A percentile compares a stretch with the other conserved stretches of the same genome.
These are phyloP conservation scores for Diachasma alloeum DNA, from an alignment of 1,140 invertebrate genomes.

Conservation along the genomic window DNA sequence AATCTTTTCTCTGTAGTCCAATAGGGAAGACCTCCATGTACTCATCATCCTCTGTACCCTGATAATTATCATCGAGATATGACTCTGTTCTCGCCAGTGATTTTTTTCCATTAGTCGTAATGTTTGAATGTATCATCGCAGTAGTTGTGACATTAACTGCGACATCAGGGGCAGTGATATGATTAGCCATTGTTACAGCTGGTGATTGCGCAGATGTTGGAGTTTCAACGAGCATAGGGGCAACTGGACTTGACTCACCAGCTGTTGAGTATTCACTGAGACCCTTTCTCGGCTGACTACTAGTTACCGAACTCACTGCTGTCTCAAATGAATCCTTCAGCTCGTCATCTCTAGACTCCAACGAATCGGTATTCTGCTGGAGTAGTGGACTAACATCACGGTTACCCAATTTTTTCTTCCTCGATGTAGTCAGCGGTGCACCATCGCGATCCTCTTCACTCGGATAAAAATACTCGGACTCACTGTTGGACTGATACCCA, in stretches of 20 bases:
- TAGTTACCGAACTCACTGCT: constrained; percentile 66
- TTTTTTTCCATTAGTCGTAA: constrained; percentile 50
- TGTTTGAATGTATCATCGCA: constrained; percentile 51
- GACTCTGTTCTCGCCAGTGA: constrained; percentile 51
- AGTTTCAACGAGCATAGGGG: constrained; percentile 44
- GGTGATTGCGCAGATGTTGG: constrained; percentile 37
- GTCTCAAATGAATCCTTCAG: constrained; percentile 70
- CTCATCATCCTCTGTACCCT: constrained; percentile 47
- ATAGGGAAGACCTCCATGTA: constrained; percentile 51
- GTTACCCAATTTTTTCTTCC: constrained; percentile 49
- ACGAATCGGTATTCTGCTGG: constrained; percentile 66
- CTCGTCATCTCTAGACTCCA: constrained; percentile 68
- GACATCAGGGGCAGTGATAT: constrained; percentile 48
- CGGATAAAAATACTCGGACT: constrained; percentile 56
- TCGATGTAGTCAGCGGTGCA: constrained; percentile 34
- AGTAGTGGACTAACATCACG: constrained; percentile 56
- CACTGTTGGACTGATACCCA: constrained; percentile 49
- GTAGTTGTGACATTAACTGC: constrained; percentile 56
- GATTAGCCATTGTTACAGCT: constrained; percentile 43
- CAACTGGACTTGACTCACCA: constrained; percentile 49
- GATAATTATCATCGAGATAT: constrained; percentile 53
- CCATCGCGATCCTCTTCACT: constrained; percentile 41
- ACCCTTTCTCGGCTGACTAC: constrained; percentile 55
- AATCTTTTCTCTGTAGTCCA: constrained; percentile 55
- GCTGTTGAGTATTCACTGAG: constrained; percentile 59